Percentiles rank a stretch among this genome's conserved stretches.
These are phyloP conservation scores for Corydoras maculifer DNA, from an alignment of 2,113 vertebrate genomes.

Conservation along the genomic window DNA sequence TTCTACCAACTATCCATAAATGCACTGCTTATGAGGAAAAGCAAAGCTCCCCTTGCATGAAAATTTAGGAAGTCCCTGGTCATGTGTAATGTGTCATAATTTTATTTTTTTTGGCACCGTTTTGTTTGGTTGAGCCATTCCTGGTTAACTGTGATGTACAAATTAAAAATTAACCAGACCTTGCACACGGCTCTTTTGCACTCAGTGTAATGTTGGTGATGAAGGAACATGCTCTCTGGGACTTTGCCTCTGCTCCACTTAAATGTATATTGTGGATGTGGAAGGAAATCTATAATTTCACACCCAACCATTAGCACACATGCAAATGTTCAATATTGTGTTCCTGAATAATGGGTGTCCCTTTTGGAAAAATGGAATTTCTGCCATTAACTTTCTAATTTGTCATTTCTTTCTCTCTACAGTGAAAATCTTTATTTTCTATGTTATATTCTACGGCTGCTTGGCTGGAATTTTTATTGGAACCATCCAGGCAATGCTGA, in stretches of 20 bases:
- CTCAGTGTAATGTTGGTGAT: too few relatives aligned
- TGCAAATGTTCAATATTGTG: background rate
- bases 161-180: too few relatives aligned
- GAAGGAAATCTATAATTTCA: background rate
- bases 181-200: too few relatives aligned
- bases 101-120: background rate
- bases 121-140: too few relatives aligned
- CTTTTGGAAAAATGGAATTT: background rate
- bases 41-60: background rate
- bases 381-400: background rate
- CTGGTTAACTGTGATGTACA: too few relatives aligned
- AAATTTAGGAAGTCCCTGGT: conserved; percentile 13
- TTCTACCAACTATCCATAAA: too few relatives aligned
- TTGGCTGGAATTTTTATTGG: conserved; percentile 96
- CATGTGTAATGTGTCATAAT: conserved; percentile 8
- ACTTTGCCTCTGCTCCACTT: too few relatives aligned
- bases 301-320: background rate
- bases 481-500: conserved; percentile 93
- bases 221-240: too few relatives aligned
- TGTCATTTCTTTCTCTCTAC: conserved; percentile 26
- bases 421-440: conserved; percentile 97
- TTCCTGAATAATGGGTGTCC: background rate
- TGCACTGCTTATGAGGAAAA: background rate
- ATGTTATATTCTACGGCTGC: conserved; percentile 94
- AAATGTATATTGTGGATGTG: background rate